phyloP scores from a whole-genome alignment of 2,113 vertebrate species.

The Junco hyemalis region DNA sequence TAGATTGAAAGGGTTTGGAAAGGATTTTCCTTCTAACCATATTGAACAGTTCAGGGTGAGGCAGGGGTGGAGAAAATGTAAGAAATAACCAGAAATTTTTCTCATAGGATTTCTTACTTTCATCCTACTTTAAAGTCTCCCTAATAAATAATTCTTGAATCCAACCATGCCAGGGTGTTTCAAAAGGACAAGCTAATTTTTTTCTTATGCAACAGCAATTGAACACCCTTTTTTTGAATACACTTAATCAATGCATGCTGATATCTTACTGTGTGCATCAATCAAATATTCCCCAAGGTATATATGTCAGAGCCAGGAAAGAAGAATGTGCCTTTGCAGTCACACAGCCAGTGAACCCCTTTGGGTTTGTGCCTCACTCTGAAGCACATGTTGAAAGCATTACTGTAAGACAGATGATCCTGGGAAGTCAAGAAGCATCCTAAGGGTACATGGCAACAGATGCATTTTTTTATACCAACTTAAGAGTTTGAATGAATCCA shows the following conservation, averaged over 20 bases:
- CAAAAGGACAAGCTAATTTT: neutral
- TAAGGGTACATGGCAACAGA: neutral
- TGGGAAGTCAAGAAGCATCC: neutral
- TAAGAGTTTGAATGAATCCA: neutral
- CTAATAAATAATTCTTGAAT: constrained; percentile 10
- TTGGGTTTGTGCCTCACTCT: neutral
- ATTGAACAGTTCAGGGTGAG: neutral
- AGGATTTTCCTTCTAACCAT: neutral
- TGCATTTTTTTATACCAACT: neutral
- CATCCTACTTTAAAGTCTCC: neutral
- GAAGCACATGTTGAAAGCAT: neutral
- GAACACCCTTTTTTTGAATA: neutral
- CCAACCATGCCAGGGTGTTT: neutral
- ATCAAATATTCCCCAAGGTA: neutral
- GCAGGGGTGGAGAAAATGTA: neutral
- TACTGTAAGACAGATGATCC: neutral
- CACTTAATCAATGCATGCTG: neutral
- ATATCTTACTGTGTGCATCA: neutral
- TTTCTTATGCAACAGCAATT: neutral
- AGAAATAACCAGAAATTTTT: constrained; percentile 1
- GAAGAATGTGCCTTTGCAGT: neutral
- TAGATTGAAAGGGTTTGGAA: constrained; percentile 10
- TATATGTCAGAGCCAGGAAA: neutral
- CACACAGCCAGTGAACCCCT: neutral
- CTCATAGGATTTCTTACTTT: constrained; percentile 25